Evolutionary conservation across 2,113 vertebrate genomes (phyloP).

Genomic region (Melozone crissalis): DNA sequence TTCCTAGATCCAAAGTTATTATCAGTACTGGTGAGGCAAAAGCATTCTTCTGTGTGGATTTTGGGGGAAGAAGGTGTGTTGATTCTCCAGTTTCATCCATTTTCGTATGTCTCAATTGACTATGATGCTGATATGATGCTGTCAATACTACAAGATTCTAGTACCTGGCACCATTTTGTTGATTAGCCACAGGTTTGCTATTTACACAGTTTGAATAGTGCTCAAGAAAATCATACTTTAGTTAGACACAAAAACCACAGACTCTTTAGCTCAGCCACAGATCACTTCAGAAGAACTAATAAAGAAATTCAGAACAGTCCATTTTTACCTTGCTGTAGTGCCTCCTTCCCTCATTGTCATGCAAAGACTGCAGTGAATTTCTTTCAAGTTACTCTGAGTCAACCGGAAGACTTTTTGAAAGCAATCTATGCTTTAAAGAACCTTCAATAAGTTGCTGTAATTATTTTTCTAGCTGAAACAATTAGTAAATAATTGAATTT

Average conservation of each 20-base stretch:
- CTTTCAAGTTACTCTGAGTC: not conserved
- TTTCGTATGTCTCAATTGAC: not conserved
- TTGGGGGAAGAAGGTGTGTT: not conserved
- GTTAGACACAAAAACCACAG: not conserved
- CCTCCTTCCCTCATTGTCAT: not conserved
- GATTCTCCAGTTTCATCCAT: not conserved
- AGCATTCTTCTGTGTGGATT: not conserved
- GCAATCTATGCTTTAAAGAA: not conserved
- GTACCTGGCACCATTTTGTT: not conserved
- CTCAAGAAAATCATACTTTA: not conserved
- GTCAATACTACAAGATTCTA: not conserved
- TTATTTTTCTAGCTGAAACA: slow-evolving; percentile 43
- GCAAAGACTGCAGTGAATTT: not conserved
- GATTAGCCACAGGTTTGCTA: not conserved
- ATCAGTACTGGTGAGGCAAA: not conserved
- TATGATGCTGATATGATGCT: not conserved
- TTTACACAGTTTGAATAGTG: not conserved
- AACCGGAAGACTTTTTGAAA: not conserved
- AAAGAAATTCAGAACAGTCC: not conserved
- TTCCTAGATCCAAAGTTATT: not conserved
- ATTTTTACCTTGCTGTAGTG: not conserved
- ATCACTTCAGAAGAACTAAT: not conserved
- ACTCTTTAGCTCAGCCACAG: not conserved
- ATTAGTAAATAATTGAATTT: slow-evolving; percentile 61
- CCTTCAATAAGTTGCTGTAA: slow-evolving; percentile 10